These are phyloP conservation scores for Motacilla tschutschensis DNA, from an alignment of 2,113 vertebrate species.

Conservation along the genomic window DNA sequence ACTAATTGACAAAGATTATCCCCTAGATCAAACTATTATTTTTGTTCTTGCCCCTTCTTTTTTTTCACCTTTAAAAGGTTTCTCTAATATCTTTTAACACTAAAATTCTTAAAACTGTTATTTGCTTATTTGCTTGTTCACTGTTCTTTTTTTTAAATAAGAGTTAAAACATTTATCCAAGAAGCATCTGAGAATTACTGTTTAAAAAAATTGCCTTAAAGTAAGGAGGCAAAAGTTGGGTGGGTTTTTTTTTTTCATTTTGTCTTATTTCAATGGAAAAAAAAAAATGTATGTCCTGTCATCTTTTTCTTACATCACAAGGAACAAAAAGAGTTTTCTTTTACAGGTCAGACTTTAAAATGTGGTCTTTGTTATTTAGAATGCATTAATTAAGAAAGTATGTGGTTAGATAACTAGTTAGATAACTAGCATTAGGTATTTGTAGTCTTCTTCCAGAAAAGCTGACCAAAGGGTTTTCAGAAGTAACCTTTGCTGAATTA, in stretches of 20 bases:
- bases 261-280: background rate
- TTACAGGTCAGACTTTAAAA: background rate
- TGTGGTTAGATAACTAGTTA: background rate
- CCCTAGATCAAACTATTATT: background rate
- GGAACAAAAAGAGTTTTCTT: background rate
- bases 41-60: background rate
- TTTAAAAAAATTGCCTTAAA: background rate
- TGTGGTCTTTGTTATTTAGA: background rate
- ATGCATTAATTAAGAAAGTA: background rate
- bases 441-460: background rate
- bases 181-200: background rate
- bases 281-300: background rate
- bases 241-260: accelerated
- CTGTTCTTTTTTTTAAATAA: background rate
- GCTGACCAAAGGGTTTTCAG: background rate
- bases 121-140: background rate
- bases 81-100: background rate
- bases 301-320: background rate
- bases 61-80: too few species aligned
- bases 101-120: background rate
- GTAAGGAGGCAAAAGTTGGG: background rate
- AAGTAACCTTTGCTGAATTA: background rate
- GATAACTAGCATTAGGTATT: background rate
- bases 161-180: background rate
- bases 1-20: background rate